Base-by-base conservation (phyloP, 2,888 invertebrate species). In the Cryptus viduatorius region DNA sequence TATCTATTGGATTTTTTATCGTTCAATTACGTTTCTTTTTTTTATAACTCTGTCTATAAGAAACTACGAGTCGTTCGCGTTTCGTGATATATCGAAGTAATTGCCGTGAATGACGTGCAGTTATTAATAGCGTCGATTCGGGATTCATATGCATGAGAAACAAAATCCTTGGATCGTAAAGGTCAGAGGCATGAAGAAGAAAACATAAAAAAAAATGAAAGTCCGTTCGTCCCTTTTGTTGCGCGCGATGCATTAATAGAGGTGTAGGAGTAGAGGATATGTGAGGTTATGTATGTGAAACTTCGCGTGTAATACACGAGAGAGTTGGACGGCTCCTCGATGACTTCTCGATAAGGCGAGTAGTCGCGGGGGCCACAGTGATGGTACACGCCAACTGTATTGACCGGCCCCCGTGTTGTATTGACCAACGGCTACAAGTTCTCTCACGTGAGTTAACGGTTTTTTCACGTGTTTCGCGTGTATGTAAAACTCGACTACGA, bases 301-400 rank as follows among this genome's bases (percentile, higher is more conserved):
- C 14, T 3, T 48, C n/a, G 48, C 7, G 56, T 59, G 31, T 53
- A 14, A 24, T 56, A 56, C 16, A 53, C 16, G 19, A 42, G 56
- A 42, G 56, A 4, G 53, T 37, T 48, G 16, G 1, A 59, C 8
- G 53, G 24, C 69, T 69, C 69, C 37, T 50, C 50, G 78, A 78
- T 78, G 61, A 69, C 24, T 61, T 19, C 61, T 44, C 59, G 86
- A 86, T 82, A 84, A 84, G 75, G 72, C 61, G 69, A 0, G 14
- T 12, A 42, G 48, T 48, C 46, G 67, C 44, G 61, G 31, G 14
- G 37, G 37, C 37, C 59, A 78, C 64, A 53, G 73, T 71, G 56
- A 65, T 88, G 50, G 71, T 88, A 89, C 92, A 92, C 91, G 92
- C 90, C 79, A 93, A 91, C 90, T 24, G 90, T 93, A 93, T 93